phyloP scores from a whole-genome alignment of 2,113 vertebrate species.

The Rousettus leschenaultii region DNA sequence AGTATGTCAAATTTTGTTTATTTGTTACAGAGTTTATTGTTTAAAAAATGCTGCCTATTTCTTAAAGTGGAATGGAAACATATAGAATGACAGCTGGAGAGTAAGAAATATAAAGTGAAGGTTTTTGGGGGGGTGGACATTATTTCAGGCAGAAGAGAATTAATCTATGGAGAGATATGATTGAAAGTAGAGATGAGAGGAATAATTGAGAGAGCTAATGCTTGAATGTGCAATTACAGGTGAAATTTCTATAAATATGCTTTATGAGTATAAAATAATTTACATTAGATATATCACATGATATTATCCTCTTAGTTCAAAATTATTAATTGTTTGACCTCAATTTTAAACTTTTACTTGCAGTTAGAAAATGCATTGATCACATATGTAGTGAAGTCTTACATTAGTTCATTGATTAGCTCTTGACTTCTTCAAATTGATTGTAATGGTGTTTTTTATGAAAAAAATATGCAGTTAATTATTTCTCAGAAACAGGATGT shows the following conservation, averaged over 20 bases:
- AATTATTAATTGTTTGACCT: not conserved
- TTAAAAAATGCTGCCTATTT: not conserved
- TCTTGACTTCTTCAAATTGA: not conserved
- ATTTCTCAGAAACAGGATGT: not conserved
- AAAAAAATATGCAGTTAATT: not conserved
- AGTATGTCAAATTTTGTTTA: not conserved
- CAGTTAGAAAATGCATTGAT: not conserved
- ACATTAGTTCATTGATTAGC: not conserved
- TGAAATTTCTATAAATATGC: not conserved
- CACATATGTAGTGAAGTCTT: not conserved
- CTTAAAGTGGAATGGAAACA: not conserved
- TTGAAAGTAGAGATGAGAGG: not conserved
- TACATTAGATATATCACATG: not conserved
- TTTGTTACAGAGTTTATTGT: not conserved
- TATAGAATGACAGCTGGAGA: not conserved
- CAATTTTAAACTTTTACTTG: not conserved
- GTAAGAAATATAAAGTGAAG: not conserved
- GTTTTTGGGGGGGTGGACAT: accelerated
- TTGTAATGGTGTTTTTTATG: not conserved
- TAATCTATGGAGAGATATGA: not conserved
- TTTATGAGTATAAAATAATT: not conserved
- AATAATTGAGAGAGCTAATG: not conserved
- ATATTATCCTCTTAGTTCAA: not conserved
- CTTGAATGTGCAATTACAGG: not conserved
- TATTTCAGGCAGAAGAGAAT: not conserved